These are phyloP conservation scores for Tetramorium parvispinum DNA, from an alignment of 1,140 invertebrate species.

Conservation along the genomic window DNA sequence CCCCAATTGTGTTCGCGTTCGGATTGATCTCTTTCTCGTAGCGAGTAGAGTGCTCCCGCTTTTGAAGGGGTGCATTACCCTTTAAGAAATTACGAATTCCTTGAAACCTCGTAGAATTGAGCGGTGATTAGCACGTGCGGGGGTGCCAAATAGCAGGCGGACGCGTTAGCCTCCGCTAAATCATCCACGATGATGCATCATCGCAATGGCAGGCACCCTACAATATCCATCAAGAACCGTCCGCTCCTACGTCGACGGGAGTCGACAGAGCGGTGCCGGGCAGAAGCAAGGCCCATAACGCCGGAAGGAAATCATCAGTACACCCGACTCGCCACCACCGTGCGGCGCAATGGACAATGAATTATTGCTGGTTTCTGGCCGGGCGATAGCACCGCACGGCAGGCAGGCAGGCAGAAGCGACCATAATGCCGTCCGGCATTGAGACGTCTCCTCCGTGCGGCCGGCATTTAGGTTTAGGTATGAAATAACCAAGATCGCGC, in stretches of 20 bases:
- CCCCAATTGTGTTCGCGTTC: neutral
- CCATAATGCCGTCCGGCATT: constrained; percentile 76
- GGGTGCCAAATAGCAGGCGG: constrained; percentile 40
- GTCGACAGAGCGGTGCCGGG: constrained; percentile 48
- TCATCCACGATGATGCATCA: constrained; percentile 59
- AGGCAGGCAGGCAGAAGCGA: constrained; percentile 42
- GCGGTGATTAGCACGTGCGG: constrained; percentile 21
- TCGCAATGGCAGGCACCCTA: constrained; percentile 65
- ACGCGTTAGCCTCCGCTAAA: constrained; percentile 56
- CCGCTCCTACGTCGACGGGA: constrained; percentile 65
- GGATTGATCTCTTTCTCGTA: neutral
- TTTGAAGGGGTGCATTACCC: neutral
- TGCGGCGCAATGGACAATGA: constrained; percentile 80
- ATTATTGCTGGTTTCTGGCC: constrained; percentile 78
- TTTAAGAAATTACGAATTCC: constrained; percentile 29
- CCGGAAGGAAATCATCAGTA: constrained; percentile 82
- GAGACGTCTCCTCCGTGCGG: constrained; percentile 73
- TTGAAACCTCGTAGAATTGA: neutral
- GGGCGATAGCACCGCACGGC: constrained; percentile 73
- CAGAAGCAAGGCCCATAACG: constrained; percentile 60
- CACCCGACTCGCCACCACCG: constrained; percentile 72
- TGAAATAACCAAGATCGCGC: constrained; percentile 74
- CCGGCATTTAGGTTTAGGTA: constrained; percentile 66
- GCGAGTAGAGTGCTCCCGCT: too few relatives aligned
- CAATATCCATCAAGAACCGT: constrained; percentile 74